A percentile compares a stretch with the other conserved stretches of the same genome.
phyloP scores from a whole-genome alignment of 2,797 vertebrate genomes.

The Tarsius wallacei region DNA sequence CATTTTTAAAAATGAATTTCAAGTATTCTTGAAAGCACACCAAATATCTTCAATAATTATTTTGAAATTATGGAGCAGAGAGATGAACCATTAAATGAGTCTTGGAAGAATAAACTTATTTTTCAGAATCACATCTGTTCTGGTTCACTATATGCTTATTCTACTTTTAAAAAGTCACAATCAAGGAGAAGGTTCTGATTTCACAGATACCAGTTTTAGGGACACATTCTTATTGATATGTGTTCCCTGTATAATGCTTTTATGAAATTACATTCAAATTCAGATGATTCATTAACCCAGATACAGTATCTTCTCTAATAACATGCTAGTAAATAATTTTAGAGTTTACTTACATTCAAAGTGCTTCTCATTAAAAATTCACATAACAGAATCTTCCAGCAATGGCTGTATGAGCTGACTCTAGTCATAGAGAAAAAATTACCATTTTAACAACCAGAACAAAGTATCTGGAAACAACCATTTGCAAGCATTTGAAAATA shows the following conservation, averaged over 20 bases:
- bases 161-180: slow-evolving; percentile 30
- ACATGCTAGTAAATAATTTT: neutral
- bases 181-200: slow-evolving; percentile 31
- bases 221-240: neutral
- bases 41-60: slow-evolving; percentile 59
- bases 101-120: slow-evolving; percentile 55
- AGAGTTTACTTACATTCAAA: slow-evolving; percentile 16
- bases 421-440: slow-evolving; percentile 1
- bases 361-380: neutral
- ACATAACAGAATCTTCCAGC: neutral
- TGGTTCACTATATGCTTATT: slow-evolving; percentile 43
- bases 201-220: neutral
- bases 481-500: neutral
- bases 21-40: slow-evolving; percentile 54
- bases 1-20: slow-evolving; percentile 52
- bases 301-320: neutral
- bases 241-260: neutral
- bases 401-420: neutral
- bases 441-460: neutral
- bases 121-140: slow-evolving; percentile 62
- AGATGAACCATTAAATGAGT: slow-evolving; percentile 58
- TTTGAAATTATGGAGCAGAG: slow-evolving; percentile 58
- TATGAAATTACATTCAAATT: slow-evolving; percentile 37
- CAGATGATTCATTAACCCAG: neutral
- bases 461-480: neutral